Conservation (phyloP, 2,113 vertebrate species). For the Poicephalus meyeri region DNA sequence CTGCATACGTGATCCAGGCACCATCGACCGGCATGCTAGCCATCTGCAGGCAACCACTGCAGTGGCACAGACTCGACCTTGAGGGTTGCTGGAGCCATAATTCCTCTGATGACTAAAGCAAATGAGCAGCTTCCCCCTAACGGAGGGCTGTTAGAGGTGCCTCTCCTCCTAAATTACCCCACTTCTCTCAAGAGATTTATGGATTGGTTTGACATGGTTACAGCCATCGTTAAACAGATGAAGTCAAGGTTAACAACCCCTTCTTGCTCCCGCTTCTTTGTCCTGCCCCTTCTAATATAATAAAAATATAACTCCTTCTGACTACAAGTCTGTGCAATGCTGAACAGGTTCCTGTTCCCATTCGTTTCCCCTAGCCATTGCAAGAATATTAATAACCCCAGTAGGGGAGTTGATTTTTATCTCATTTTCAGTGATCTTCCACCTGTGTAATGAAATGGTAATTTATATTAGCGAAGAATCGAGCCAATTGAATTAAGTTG, state of each 20-base stretch:
- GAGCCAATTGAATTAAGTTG: not conserved
- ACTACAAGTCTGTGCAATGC: not conserved
- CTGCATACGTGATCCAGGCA: not conserved
- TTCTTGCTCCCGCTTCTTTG: not conserved
- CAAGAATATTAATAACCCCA: not conserved
- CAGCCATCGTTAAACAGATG: not conserved
- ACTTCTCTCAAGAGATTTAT: not conserved
- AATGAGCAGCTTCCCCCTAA: not conserved
- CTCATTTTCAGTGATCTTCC: slow-evolving; percentile 20
- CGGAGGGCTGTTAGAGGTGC: not conserved
- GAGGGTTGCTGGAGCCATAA: not conserved
- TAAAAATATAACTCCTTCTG: not conserved
- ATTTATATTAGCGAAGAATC: not conserved
- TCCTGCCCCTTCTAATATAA: not conserved
- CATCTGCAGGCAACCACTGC: not conserved
- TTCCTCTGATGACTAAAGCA: not conserved
- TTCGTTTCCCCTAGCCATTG: not conserved
- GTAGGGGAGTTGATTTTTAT: not conserved
- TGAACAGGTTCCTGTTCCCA: not conserved
- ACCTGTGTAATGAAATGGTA: slow-evolving; percentile 38
- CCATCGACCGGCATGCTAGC: not conserved
- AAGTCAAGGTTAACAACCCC: not conserved
- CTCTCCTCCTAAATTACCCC: not conserved
- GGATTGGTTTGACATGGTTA: not conserved
- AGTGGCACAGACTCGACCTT: not conserved